Conservation (phyloP, 2,888 invertebrate species). For the Dryomyza anilis region DNA sequence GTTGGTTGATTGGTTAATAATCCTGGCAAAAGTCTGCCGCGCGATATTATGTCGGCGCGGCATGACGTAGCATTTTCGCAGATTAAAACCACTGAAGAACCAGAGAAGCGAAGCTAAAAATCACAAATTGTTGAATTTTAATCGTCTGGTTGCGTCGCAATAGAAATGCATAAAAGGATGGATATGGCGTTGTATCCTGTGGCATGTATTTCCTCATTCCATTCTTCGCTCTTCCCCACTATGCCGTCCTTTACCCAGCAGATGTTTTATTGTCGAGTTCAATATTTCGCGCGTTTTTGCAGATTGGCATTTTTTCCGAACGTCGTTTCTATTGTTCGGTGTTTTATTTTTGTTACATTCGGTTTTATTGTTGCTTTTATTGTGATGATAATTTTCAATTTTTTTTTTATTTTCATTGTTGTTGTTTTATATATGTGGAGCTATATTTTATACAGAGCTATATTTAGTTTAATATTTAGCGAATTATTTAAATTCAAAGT, state of each 20-base stretch:
- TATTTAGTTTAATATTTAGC: too few species aligned
- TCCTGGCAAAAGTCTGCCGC: too few species aligned
- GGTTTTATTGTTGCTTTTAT: constrained; percentile 17
- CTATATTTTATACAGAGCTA: too few species aligned
- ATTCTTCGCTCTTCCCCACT: not conserved
- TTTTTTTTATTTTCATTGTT: not conserved
- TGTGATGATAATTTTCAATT: constrained; percentile 9
- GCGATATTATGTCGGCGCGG: too few species aligned
- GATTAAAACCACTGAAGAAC: constrained; percentile 19
- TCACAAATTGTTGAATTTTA: constrained; percentile 26
- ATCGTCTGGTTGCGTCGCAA: constrained; percentile 17
- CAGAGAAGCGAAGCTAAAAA: constrained; percentile 20
- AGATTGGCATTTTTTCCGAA: constrained; percentile 14
- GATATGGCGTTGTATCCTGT: not conserved
- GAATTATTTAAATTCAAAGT: too few species aligned
- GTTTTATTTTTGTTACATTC: not conserved
- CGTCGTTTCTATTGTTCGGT: not conserved
- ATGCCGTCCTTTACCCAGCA: not conserved
- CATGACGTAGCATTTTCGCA: not conserved
- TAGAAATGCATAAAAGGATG: constrained; percentile 13
- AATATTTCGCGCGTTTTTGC: constrained; percentile 23
- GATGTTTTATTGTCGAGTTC: constrained; percentile 22
- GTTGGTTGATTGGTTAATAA: too few species aligned
- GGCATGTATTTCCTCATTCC: constrained; percentile 6
- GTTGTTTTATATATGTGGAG: too few species aligned